Conservation (phyloP, 2,113 vertebrate genomes). For the Mastomys natalensis region DNA sequence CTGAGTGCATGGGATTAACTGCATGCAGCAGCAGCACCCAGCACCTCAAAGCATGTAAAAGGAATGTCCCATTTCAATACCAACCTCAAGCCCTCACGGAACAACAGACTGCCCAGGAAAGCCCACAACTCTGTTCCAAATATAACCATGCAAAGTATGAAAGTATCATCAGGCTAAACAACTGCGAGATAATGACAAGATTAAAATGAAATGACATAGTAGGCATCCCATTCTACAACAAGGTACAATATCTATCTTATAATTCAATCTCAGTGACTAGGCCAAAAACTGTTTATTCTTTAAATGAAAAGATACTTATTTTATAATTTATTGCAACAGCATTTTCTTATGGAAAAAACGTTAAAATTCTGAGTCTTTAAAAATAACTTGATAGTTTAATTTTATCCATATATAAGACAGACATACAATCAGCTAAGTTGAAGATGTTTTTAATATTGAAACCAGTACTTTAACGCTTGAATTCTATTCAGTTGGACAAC, state of each 20-base stretch:
- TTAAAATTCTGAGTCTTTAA: background rate
- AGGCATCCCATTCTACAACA: background rate
- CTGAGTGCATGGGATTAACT: background rate
- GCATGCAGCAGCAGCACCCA: background rate
- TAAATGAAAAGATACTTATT: slow-evolving; percentile 30
- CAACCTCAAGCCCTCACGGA: background rate
- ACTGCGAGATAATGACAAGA: slow-evolving; percentile 2
- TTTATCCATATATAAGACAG: background rate
- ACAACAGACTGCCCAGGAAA: background rate
- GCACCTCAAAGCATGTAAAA: background rate
- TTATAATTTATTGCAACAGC: slow-evolving; percentile 6
- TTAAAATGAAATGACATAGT: background rate
- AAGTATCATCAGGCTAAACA: background rate
- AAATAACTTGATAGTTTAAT: background rate
- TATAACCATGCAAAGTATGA: background rate
- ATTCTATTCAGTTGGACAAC: slow-evolving; percentile 37
- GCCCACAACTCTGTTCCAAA: background rate
- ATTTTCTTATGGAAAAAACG: slow-evolving; percentile 20
- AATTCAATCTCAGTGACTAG: slow-evolving; percentile 20
- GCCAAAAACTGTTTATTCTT: slow-evolving; percentile 7
- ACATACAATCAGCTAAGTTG: slow-evolving; percentile 29
- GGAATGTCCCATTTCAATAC: background rate
- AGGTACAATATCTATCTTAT: background rate
- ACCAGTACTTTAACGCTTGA: background rate
- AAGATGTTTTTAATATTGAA: background rate